Evolutionary conservation across 2,113 vertebrate genomes (phyloP), one percentile per base, ranked within the genome.

Genomic region (Ammodytes marinus): DNA sequence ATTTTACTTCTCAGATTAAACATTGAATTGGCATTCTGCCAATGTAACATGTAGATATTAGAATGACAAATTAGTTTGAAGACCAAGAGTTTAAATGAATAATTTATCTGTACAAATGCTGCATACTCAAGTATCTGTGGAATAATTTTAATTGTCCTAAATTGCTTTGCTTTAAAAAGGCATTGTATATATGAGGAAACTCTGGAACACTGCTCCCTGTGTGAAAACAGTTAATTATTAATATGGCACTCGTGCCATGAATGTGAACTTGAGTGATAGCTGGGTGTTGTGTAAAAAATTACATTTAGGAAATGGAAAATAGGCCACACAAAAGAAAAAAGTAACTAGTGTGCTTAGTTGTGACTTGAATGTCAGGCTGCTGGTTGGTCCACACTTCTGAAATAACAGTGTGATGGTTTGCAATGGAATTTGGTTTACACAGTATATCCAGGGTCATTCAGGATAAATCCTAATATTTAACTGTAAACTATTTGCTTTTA

Each of bases 91-190:
- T 89, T 73, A 86, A 84, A 90, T 94, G 73, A 93, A 93, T 94
- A 90, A 91, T 92, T 86, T 83, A 94, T 93, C 86, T 74, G 83
- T 67, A 35, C 82, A 89, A 85, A 93, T 85, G 86, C 74, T 82
- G 82, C 52, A 68, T 37, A 80, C 86, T 89, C 70, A 77, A 87
- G 83, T 72, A 65, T 81, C 75, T 60, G 53, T 74, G 57, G 77
- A 84, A 81, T 54, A 82, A 83, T 80, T 81, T 71, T 83, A 89
- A 88, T 90, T 86, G 83, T 70, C 69, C 86, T 72, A 63, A 81
- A 82, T 84, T 65, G 63, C 61, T 80, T 78, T 73, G 74, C 60
- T 80, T 85, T 72, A 80, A 77, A 86, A 85, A 76, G 47, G 50
- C 72, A 74, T 15, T 79, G 74, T 84, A 68, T 87, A 77, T 79